Evolutionary conservation across 1,140 invertebrate genomes (phyloP), one percentile per base, ranked within the genome.

Genomic region (Hycleus phaleratus): DNA sequence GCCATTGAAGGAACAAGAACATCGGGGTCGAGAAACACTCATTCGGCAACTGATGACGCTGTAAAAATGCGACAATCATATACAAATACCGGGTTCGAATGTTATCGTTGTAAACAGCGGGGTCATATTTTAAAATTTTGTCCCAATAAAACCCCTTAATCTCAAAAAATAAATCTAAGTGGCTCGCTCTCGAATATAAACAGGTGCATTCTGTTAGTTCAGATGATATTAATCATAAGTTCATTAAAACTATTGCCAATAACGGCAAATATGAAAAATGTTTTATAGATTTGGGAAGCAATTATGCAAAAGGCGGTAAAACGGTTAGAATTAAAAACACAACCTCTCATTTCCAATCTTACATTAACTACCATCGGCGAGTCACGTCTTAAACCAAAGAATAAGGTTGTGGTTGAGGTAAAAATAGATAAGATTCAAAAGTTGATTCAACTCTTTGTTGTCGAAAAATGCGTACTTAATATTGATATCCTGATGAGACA

Each of bases 231-330:
- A 50, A 38, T 38, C 10, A 6, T 4, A 50, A 50, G 12, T 50
- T 10, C 39, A 4, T 50, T 10, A 50, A 39, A 8, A 12, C 6
- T n/a, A 26, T 38, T 39, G n/a, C 4, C n/a, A 32, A 39, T 38
- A 32, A 3, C 26, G 6, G 26, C 26, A n/a, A n/a, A n/a, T n/a
- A n/a, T 32, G 26, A 32, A 32, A 32, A 32, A 3, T 32, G 26
- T 32, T 62, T 58, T 50, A 56, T 62, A 12, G 60, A 62, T 51
- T 55, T 62, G 4, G 60, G 60, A 1, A 59, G 38, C 38, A 3
- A 56, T 49, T 43, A n/a, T 46, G 46, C 45, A n/a, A 9, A 40
- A 26, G 8, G 26, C 4, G 7, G 11, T 18, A n/a, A n/a, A 3
- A 10, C 11, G 6, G 3, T 42, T 10, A 18, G n/a, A 38, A 2